Percentiles rank a stretch among this genome's conserved stretches.
Conservation (phyloP, 2,888 invertebrate species). For the Rhagium mordax region DNA sequence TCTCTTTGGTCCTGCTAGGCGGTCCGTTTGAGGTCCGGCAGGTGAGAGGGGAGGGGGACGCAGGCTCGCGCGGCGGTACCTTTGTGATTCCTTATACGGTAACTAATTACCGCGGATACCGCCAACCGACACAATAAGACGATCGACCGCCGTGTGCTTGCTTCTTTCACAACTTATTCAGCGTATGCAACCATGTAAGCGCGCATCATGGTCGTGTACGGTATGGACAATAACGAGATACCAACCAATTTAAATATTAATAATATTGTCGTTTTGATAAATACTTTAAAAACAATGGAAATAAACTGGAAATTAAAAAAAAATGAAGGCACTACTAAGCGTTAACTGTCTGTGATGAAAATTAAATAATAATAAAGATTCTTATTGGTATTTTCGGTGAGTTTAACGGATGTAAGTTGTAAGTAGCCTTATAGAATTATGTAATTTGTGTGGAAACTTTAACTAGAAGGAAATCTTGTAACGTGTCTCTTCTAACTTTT, state of each 20-base stretch:
- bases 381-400: no score
- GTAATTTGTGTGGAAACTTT: no score
- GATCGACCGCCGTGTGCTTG: conserved; percentile 57
- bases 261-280: not conserved
- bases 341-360: no score
- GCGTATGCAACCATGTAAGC: conserved; percentile 31
- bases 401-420: no score
- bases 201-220: conserved; percentile 10
- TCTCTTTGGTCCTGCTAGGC: conserved; percentile 55
- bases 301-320: no score
- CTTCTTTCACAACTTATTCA: conserved; percentile 53
- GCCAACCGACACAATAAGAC: conserved; percentile 66
- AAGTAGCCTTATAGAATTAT: no score
- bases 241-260: not conserved
- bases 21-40: conserved; percentile 62
- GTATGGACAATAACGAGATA: not conserved
- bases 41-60: conserved; percentile 55
- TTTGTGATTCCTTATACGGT: conserved; percentile 69
- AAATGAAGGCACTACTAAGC: no score
- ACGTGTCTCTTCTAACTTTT: no score
- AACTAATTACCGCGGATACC: conserved; percentile 68
- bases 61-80: conserved; percentile 67
- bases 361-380: no score
- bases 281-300: no score
- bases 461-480: no score